These are phyloP conservation scores for Antechinus flavipes DNA, from an alignment of 2,113 vertebrate genomes.

Conservation along the genomic window DNA sequence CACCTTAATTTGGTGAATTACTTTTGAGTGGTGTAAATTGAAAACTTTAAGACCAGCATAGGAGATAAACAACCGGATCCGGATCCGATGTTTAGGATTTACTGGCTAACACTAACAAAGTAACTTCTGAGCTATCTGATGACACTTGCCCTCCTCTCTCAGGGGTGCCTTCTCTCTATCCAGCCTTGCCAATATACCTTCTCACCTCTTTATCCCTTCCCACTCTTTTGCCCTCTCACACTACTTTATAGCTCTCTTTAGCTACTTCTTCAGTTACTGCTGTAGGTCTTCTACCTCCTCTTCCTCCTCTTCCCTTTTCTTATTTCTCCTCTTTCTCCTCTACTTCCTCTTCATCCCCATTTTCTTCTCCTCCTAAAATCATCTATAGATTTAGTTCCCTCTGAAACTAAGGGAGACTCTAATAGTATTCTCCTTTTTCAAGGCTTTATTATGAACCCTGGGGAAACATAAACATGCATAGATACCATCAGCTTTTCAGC, in stretches of 20 bases:
- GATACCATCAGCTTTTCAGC: background rate
- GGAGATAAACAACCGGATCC: background rate
- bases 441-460: background rate
- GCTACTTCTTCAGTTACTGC: background rate
- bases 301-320: too few relatives aligned
- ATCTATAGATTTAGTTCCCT: background rate
- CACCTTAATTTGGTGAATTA: background rate
- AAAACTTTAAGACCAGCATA: background rate
- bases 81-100: background rate
- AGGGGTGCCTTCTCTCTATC: background rate
- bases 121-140: background rate
- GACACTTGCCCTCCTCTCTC: background rate
- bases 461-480: background rate
- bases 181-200: background rate
- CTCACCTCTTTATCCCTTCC: background rate
- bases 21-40: background rate
- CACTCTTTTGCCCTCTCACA: background rate
- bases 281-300: background rate
- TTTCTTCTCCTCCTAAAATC: background rate
- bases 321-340: background rate
- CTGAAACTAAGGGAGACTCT: background rate
- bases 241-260: background rate
- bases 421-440: background rate
- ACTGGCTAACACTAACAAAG: background rate
- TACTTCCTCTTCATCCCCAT: background rate